Conservation (phyloP, 2,888 invertebrate genomes). For the Mactromeris polynyma region DNA sequence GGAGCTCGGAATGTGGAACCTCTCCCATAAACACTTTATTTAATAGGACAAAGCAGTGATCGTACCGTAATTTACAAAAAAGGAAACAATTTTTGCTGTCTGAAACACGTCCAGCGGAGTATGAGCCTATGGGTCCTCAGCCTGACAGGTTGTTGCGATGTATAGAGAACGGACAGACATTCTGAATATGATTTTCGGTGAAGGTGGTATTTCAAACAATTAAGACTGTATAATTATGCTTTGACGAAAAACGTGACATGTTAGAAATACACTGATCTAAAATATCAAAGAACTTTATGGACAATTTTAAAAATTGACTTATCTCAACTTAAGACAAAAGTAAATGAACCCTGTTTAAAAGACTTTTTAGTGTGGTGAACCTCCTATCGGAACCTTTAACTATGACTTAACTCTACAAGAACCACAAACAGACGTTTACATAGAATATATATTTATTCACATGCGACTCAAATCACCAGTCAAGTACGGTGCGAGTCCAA, state of each 20-base stretch:
- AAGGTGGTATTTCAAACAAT: constrained; percentile 36
- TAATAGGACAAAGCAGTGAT: too few species aligned
- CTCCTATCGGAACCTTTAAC: too few species aligned
- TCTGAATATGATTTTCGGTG: constrained; percentile 42
- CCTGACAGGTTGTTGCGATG: constrained; percentile 30
- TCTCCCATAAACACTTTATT: too few species aligned
- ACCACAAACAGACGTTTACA: too few species aligned
- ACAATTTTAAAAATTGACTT: constrained; percentile 39
- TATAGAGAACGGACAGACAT: constrained; percentile 36
- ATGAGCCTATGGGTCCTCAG: constrained; percentile 31
- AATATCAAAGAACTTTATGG: constrained; percentile 14
- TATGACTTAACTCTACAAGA: too few species aligned
- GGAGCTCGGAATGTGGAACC: too few species aligned
- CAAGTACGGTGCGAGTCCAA: too few species aligned
- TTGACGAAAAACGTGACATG: constrained; percentile 52
- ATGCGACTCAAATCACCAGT: too few species aligned
- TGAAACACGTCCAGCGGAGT: not conserved
- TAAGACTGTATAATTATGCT: constrained; percentile 42
- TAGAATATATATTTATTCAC: too few species aligned
- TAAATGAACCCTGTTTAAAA: constrained; percentile 7
- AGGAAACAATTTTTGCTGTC: too few species aligned
- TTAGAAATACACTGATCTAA: constrained; percentile 22
- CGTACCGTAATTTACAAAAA: too few species aligned
- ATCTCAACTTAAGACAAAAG: constrained; percentile 25
- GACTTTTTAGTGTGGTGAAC: too few species aligned